These are phyloP conservation scores for Drosophila pseudoananassae DNA, from an alignment of 1,140 invertebrate species.

Conservation along the genomic window DNA sequence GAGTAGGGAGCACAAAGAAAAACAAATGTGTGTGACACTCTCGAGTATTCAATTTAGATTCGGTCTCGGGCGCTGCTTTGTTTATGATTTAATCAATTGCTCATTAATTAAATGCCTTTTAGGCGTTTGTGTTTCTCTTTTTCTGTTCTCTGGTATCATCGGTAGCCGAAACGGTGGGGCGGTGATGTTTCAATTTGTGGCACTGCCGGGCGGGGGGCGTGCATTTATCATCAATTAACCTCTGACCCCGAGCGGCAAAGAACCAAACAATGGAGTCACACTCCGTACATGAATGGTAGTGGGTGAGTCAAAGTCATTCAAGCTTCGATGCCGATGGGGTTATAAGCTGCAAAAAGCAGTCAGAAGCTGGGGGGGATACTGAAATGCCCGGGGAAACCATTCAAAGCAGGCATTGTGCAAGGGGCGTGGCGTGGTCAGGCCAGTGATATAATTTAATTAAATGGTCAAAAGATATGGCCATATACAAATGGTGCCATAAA, in stretches of 20 bases:
- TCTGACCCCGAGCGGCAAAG: constrained; percentile 49
- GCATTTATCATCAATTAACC: constrained; percentile 77
- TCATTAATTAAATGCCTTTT: constrained; percentile 75
- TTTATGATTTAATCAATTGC: constrained; percentile 80
- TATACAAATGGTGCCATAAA: constrained; percentile 33
- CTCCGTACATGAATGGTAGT: constrained; percentile 8
- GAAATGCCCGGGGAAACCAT: constrained; percentile 16
- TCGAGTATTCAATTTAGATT: constrained; percentile 57
- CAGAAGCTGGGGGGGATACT: constrained; percentile 7
- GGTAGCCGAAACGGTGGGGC: background rate
- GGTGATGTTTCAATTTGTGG: constrained; percentile 65
- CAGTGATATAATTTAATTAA: constrained; percentile 71
- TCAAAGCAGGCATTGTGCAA: constrained; percentile 14
- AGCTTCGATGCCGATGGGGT: constrained; percentile 6
- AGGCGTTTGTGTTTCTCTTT: constrained; percentile 9
- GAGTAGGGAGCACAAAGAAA: constrained; percentile 23
- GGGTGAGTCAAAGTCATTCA: constrained; percentile 35
- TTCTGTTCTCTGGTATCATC: background rate
- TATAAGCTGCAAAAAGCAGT: background rate
- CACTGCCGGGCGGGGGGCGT: background rate
- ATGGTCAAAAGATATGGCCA: constrained; percentile 53
- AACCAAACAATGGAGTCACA: constrained; percentile 56
- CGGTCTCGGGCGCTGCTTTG: constrained; percentile 44
- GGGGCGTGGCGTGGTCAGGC: constrained; percentile 16
- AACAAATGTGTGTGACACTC: constrained; percentile 35